phyloP scores from a whole-genome alignment of 2,888 invertebrate genomes.

The Eupelmus urozonus region DNA sequence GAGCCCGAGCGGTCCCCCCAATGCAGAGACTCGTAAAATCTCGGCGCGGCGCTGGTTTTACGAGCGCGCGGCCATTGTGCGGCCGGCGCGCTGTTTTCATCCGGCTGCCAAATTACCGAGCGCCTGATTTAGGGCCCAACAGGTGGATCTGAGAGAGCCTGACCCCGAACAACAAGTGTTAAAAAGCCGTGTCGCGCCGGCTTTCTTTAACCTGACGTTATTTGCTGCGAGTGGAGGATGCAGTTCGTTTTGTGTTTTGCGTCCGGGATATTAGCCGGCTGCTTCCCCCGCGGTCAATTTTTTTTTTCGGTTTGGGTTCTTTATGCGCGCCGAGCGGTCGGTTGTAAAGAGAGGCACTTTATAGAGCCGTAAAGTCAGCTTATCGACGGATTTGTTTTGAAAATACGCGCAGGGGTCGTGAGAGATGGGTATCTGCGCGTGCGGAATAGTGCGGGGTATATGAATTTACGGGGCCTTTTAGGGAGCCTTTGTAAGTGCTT shows the following conservation, averaged over 20 bases:
- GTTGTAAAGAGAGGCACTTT: constrained; percentile 30
- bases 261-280: no score
- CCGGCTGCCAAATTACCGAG: constrained; percentile 41
- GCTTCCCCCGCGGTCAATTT: no score
- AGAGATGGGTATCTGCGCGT: no score
- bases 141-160: constrained; percentile 38
- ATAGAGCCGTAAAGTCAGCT: constrained; percentile 30
- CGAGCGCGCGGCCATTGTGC: constrained; percentile 8
- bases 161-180: constrained; percentile 15
- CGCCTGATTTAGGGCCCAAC: constrained; percentile 51
- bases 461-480: neutral
- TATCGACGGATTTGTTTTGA: constrained; percentile 36
- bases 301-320: neutral
- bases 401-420: neutral
- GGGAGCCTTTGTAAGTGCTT: no score
- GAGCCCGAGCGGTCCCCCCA: neutral
- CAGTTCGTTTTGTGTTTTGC: no score
- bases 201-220: constrained; percentile 1
- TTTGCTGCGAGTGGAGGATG: no score
- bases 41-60: constrained; percentile 30
- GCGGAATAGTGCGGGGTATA: no score
- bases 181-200: constrained; percentile 28
- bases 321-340: constrained; percentile 32
- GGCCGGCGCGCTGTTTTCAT: constrained; percentile 25
- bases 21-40: constrained; percentile 41